These are phyloP conservation scores for Eulemur macaco DNA, from an alignment of 2,113 vertebrate genomes.

Conservation along the genomic window DNA sequence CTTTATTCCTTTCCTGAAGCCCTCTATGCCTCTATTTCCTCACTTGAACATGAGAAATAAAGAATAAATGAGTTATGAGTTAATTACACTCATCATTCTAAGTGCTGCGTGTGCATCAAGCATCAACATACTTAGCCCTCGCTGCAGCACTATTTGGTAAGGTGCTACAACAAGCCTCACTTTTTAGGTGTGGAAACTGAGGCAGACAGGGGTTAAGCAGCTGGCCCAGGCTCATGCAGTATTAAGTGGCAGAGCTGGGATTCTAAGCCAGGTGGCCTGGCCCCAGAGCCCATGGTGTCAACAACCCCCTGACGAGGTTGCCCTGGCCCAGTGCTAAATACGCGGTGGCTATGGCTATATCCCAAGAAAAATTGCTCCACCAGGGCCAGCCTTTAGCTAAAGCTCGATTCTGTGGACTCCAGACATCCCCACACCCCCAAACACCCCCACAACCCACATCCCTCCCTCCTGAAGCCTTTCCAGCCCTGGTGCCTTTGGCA, in stretches of 20 bases:
- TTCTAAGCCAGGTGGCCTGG: background rate
- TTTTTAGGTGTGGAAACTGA: background rate
- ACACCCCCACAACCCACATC: fast-evolving
- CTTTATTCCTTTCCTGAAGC: background rate
- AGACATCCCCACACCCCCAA: no score
- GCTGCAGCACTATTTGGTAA: background rate
- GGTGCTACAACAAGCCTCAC: fast-evolving
- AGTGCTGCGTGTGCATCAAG: fast-evolving
- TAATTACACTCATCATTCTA: background rate
- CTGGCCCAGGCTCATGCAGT: background rate
- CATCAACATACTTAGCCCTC: background rate
- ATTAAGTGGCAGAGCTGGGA: background rate
- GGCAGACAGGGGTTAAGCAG: background rate
- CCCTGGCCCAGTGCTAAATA: background rate
- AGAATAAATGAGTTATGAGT: background rate
- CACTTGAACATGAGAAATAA: background rate
- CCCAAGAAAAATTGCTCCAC: background rate
- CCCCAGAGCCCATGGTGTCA: background rate
- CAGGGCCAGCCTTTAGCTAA: background rate
- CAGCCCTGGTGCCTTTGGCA: background rate
- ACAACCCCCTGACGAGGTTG: background rate
- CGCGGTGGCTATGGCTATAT: background rate
- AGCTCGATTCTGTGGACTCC: background rate
- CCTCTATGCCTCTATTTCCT: background rate
- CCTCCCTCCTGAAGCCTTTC: background rate